Base-by-base conservation (phyloP, 2,113 vertebrate species). In the Numida meleagris region DNA sequence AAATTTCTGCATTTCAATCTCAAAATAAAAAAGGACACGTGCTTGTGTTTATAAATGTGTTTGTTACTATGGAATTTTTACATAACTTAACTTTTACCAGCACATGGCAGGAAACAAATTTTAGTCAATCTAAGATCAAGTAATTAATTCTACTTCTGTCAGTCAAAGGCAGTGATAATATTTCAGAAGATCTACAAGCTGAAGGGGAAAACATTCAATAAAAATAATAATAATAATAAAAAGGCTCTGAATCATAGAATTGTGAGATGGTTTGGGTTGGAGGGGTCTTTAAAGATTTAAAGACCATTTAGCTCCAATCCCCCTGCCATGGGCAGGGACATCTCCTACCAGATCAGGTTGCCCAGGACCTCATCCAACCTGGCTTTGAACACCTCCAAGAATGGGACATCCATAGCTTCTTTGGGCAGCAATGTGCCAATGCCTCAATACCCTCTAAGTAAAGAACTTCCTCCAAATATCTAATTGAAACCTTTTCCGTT, bases 1-100 rank as follows among this genome's bases (percentile, higher is more conserved):
- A 87, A 91, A 96, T 94, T 96, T 57, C 70, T 34, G 48, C 72
- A 73, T 96, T 93, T 91, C 38, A 21, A 27, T 75, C 53, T 90
- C 76, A 43, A 88, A 88, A 95, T 71, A 89, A 93, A 82, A 93
- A 76, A 31, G 31, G 34, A 72, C 0, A 1, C 92, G 74, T 14
- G 66, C 57, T 84, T 84, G 84, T 48, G 89, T 92, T 94, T 83
- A 87, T 89, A 77, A 91, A 83, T 7, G 3, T 42, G 31, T 58
- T 78, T 71, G 36, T 68, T 76, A 66, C 31, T 40, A 18, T 14
- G 24, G 43, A 33, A 75, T 59, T 82, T 84, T 83, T 86, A 48
- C 59, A 80, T 50, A 80, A 29, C 31, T 90, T 78, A n/a, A 34
- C 36, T 73, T 91, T 74, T 55, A 81, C 59, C 33, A 77, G 59